phyloP scores from a whole-genome alignment of 37 sponge, comb jelly and placozoan genomes.

The Crambe crambe region DNA sequence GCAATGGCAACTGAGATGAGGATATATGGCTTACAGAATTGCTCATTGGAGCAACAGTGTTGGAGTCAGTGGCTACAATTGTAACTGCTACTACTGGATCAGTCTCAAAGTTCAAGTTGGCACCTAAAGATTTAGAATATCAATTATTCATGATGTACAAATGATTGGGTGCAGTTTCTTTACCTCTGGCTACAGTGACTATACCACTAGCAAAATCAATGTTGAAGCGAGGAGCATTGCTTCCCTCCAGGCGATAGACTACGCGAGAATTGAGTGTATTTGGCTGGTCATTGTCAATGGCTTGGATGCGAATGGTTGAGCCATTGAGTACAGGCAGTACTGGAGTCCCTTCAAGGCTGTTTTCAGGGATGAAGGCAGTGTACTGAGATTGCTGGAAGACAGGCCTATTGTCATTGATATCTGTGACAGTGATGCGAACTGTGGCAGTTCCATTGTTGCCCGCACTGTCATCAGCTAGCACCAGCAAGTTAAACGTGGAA shows the following conservation, averaged over 20 bases:
- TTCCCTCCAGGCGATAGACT: slow-evolving; percentile 17
- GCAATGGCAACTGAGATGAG: no score
- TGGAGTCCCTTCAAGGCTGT: slow-evolving; percentile 26
- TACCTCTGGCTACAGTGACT: slow-evolving; percentile 39
- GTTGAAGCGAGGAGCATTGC: slow-evolving; percentile 7
- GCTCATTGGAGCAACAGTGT: not conserved
- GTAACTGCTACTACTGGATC: not conserved
- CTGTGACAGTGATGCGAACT: slow-evolving; percentile 33
- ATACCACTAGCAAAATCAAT: slow-evolving; percentile 39
- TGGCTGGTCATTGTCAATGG: slow-evolving; percentile 41
- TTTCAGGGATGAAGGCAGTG: slow-evolving; percentile 18
- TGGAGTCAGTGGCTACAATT: slow-evolving; percentile 34
- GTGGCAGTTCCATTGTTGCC: slow-evolving; percentile 19
- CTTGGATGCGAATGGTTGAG: slow-evolving; percentile 33
- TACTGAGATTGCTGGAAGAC: slow-evolving; percentile 11
- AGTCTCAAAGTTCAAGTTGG: slow-evolving; percentile 30
- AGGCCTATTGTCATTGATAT: slow-evolving; percentile 50
- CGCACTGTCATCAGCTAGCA: slow-evolving; percentile 25
- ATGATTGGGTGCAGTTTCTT: no score
- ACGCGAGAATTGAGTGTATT: slow-evolving; percentile 40
- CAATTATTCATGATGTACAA: not conserved
- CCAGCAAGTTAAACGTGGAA: slow-evolving; percentile 1
- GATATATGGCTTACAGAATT: slow-evolving; percentile 9
- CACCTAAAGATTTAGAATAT: slow-evolving; percentile 23
- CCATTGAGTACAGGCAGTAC: slow-evolving; percentile 28